phyloP scores from a whole-genome alignment of 2,113 vertebrate genomes.

The Rostratula benghalensis region DNA sequence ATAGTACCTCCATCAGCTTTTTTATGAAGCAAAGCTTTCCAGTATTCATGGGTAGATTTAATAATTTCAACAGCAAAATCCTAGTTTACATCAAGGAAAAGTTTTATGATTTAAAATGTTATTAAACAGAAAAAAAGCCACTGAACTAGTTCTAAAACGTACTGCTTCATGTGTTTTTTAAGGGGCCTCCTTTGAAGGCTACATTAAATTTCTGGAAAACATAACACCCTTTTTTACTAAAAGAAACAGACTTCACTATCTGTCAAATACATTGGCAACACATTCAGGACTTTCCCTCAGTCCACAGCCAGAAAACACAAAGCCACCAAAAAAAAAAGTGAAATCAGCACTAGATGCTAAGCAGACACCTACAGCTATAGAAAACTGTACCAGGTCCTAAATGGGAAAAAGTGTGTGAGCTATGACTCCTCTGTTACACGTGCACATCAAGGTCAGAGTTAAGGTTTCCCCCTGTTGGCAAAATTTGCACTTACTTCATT shows the following conservation, averaged over 20 bases:
- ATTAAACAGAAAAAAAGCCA: neutral
- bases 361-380: neutral
- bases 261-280: neutral
- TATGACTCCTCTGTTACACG: neutral
- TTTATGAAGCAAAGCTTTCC: slow-evolving; percentile 89
- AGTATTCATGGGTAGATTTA: slow-evolving; percentile 86
- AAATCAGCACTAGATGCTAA: neutral
- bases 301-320: neutral
- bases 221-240: neutral
- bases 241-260: neutral
- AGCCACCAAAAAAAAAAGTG: neutral
- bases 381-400: neutral
- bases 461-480: neutral
- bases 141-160: neutral
- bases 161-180: neutral
- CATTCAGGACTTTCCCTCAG: neutral
- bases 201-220: neutral
- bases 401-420: neutral
- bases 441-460: neutral
- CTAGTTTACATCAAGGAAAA: slow-evolving; percentile 70
- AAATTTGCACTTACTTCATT: neutral
- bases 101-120: neutral
- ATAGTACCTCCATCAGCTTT: slow-evolving; percentile 79
- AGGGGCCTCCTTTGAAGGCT: neutral
- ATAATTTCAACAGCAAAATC: slow-evolving; percentile 91